Percentiles rank a stretch among this genome's conserved stretches.
Conservation (phyloP, 2,888 invertebrate genomes). For the Penaeus monodon region DNA sequence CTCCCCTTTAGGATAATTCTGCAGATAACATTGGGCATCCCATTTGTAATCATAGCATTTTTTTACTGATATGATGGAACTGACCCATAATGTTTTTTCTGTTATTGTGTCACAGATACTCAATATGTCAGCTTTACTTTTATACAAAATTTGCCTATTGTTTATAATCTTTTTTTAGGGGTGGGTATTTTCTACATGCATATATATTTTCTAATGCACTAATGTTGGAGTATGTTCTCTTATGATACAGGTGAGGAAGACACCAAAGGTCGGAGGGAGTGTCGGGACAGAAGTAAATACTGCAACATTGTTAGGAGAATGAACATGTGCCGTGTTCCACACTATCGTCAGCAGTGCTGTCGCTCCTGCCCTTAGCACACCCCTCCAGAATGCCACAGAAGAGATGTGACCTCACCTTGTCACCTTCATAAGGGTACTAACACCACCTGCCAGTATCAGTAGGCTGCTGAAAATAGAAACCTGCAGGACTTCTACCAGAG, state of each 20-base stretch:
- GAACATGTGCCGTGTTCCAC: slow-evolving; percentile 87
- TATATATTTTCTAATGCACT: not conserved
- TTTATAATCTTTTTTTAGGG: not conserved
- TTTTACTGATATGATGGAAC: not conserved
- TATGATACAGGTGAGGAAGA: slow-evolving; percentile 41
- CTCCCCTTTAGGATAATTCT: too few relatives aligned
- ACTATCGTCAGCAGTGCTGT: slow-evolving; percentile 90
- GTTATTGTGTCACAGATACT: not conserved
- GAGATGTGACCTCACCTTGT: slow-evolving; percentile 1
- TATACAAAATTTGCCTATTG: not conserved
- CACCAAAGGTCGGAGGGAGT: slow-evolving; percentile 75
- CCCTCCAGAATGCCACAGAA: too few relatives aligned
- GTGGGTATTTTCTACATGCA: not conserved
- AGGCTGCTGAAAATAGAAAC: not conserved
- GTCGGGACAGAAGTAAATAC: slow-evolving; percentile 85
- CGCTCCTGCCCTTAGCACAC: slow-evolving; percentile 76
- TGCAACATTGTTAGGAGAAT: slow-evolving; percentile 89
- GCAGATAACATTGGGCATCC: too few relatives aligned
- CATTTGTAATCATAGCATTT: not conserved
- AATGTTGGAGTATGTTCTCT: slow-evolving; percentile 3
- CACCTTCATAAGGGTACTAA: slow-evolving; percentile 9
- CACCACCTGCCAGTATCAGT: not conserved
- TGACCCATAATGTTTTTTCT: not conserved
- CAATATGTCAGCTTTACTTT: not conserved
- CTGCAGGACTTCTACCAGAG: too few relatives aligned